phyloP scores from a whole-genome alignment of 1,140 invertebrate species.

The Ostrea denselamellosa region DNA sequence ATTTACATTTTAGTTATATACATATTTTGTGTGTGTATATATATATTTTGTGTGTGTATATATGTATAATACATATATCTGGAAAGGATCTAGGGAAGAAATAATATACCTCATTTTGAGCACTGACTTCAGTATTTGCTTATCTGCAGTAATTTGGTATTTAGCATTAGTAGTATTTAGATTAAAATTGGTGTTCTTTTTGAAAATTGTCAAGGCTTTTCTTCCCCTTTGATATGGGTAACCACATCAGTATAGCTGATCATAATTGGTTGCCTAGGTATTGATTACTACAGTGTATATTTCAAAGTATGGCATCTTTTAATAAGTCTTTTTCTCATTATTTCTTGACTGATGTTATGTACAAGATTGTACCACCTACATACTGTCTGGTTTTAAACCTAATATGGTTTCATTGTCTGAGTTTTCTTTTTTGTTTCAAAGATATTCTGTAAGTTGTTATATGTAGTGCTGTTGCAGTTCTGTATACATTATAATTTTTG shows the following conservation, averaged over 20 bases:
- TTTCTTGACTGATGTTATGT: background rate
- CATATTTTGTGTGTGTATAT: no score
- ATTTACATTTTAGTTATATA: no score
- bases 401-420: background rate
- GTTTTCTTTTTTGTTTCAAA: background rate
- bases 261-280: background rate
- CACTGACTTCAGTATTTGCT: no score
- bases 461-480: no score
- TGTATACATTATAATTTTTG: no score
- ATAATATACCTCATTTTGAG: no score
- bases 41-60: no score
- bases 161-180: no score
- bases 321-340: background rate
- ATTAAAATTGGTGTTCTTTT: background rate
- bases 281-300: background rate
- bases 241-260: background rate
- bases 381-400: background rate
- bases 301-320: conserved; percentile 31
- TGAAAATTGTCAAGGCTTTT: background rate
- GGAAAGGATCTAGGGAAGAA: no score
- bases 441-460: no score
- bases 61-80: no score
- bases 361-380: background rate
- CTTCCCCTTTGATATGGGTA: background rate
- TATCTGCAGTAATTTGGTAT: no score